A percentile compares a stretch with the other conserved stretches of the same genome.
Conservation (phyloP, 1,140 invertebrate species). For the Drosophila hydei region DNA sequence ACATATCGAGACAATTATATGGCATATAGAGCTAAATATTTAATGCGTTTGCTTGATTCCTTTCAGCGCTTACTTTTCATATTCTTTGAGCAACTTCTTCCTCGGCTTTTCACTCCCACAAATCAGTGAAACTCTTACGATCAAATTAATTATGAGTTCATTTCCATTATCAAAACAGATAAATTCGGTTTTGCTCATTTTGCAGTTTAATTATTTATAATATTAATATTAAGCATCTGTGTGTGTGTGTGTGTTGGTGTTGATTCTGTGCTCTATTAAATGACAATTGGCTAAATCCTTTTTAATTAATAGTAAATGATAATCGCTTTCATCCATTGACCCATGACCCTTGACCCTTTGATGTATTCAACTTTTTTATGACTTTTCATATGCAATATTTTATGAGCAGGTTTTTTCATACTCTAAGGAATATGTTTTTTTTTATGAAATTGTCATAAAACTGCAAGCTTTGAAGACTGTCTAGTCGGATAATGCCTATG, state of each 20-base stretch:
- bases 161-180: background rate
- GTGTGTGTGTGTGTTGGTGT: too few species aligned
- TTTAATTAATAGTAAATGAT: slow-evolving; percentile 8
- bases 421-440: background rate
- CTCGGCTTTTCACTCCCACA: too few species aligned
- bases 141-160: background rate
- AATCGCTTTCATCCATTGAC: background rate
- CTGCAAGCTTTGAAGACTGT: too few species aligned
- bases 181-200: too few species aligned
- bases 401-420: background rate
- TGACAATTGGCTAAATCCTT: slow-evolving; percentile 4
- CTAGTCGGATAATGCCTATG: too few species aligned
- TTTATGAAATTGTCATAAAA: too few species aligned
- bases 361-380: background rate
- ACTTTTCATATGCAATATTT: background rate
- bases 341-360: background rate
- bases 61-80: too few species aligned
- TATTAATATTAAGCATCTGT: background rate
- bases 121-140: background rate
- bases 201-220: background rate
- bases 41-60: too few species aligned
- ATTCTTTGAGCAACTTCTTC: too few species aligned
- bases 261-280: background rate
- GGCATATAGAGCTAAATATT: too few species aligned
- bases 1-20: too few species aligned